A percentile compares a stretch with the other conserved stretches of the same genome.
Evolutionary conservation across 2,888 invertebrate genomes (phyloP).

Genomic region (Theristus sp.): DNA sequence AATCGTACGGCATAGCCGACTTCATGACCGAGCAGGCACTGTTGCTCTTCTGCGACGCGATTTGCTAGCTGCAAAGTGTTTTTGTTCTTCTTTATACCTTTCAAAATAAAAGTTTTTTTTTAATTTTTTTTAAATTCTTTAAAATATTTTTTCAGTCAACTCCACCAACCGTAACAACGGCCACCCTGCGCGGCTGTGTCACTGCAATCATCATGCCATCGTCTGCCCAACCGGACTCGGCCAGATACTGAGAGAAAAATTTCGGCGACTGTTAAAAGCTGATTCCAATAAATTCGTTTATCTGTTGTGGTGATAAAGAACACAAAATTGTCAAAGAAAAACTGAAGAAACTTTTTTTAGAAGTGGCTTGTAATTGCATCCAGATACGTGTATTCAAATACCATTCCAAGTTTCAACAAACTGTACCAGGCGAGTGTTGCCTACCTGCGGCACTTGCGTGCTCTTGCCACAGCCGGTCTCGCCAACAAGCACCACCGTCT

Average conservation of each 20-base stretch:
- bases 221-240: conserved; percentile 62
- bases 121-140: too few relatives aligned
- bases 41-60: conserved; percentile 70
- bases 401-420: neutral
- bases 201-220: conserved; percentile 60
- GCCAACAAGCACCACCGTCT: conserved; percentile 60
- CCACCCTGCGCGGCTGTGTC: conserved; percentile 76
- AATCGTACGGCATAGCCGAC: conserved; percentile 68
- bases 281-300: too few relatives aligned
- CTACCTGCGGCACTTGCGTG: conserved; percentile 80
- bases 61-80: conserved; percentile 45
- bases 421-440: conserved; percentile 4
- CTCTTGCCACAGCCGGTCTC: conserved; percentile 93
- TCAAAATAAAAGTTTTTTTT: too few relatives aligned
- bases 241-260: conserved; percentile 51
- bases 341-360: too few relatives aligned
- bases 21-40: conserved; percentile 49
- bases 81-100: too few relatives aligned
- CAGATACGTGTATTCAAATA: too few relatives aligned
- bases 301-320: too few relatives aligned
- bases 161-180: conserved; percentile 50
- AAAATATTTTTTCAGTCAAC: conserved; percentile 1
- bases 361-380: too few relatives aligned
- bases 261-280: too few relatives aligned
- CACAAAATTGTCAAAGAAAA: neutral